Evolutionary conservation across 2,113 vertebrate genomes (phyloP), one percentile per base, ranked within the genome.

Genomic region (Psammodynastes pulverulentus): DNA sequence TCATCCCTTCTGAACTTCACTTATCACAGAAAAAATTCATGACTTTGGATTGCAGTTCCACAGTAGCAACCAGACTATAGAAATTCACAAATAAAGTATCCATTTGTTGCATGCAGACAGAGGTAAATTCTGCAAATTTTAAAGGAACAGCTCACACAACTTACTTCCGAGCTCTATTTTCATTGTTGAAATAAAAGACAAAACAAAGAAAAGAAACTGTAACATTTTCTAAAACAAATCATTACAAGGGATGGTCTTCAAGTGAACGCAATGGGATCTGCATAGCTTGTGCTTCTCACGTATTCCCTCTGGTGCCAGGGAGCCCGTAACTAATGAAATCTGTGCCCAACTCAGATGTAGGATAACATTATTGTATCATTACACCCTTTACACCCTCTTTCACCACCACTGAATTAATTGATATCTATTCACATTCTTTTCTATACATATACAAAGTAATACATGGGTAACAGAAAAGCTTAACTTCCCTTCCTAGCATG

Each of bases 91-190:
- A 98, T 96, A 98, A 98, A 98, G 97, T 97, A 97, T 98, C 97
- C 96, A 95, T 97, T 98, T 98, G 96, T 96, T 95, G 98, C 99
- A 99, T 99, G 99, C 99, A 99, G 98, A 98, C 98, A 96, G 98
- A 97, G 98, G 98, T 97, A 97, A 97, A 96, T 93, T 98, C 97
- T 98, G 97, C 97, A 97, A 95, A 97, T 97, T 97, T 97, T 97
- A 98, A 98, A 98, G 97, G 97, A 98, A 97, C 95, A 95, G 97
- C 97, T 97, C 96, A 97, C 96, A 97, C 95, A 97, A 99, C 99
- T 99, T 99, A 99, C 99, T 99, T 99, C 97, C 99, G 99, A 98
- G 99, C 99, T 99, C 99, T 99, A 99, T 97, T 99, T 98, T 98
- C 98, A 99, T 99, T 98, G 98, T 98, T 94, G 99, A 98, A 98